Evolutionary conservation across 2,888 invertebrate genomes (phyloP).

Genomic region (Blera fallax): DNA sequence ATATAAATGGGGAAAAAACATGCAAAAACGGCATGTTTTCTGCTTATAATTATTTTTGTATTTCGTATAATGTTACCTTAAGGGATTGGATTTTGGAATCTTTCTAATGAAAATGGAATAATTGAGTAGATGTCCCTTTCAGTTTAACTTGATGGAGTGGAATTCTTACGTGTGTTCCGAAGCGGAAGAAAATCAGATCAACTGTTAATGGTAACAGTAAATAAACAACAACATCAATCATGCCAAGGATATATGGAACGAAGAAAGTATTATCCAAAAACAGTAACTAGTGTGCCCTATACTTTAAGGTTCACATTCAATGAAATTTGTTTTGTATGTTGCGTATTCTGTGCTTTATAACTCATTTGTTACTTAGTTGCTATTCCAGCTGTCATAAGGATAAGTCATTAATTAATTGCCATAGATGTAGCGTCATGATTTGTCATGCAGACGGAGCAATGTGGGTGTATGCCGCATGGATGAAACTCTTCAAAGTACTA

Average conservation of each 20-base stretch:
- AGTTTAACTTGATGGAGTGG: constrained; percentile 34
- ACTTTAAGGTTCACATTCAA: neutral
- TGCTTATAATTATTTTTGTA: constrained; percentile 14
- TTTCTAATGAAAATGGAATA: neutral
- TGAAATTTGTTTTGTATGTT: neutral
- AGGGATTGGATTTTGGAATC: neutral
- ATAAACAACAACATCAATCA: constrained; percentile 57
- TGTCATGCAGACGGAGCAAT: constrained; percentile 49
- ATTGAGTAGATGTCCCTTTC: constrained; percentile 16
- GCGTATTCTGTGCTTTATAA: neutral
- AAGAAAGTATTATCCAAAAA: neutral
- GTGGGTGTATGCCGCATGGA: constrained; percentile 22
- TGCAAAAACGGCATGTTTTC: neutral
- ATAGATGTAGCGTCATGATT: constrained; percentile 50
- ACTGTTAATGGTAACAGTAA: constrained; percentile 11
- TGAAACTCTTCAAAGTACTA: constrained; percentile 12
- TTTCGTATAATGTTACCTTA: constrained; percentile 3
- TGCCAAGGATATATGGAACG: constrained; percentile 10
- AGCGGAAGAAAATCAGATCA: constrained; percentile 20
- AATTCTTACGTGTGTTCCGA: neutral
- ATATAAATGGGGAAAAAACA: neutral
- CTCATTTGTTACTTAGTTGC: constrained; percentile 17
- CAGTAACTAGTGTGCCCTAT: neutral
- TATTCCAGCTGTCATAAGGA: constrained; percentile 41
- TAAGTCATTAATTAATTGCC: constrained; percentile 65